Evolutionary conservation across 2,113 vertebrate species (phyloP).

Genomic region (Suricata suricatta): DNA sequence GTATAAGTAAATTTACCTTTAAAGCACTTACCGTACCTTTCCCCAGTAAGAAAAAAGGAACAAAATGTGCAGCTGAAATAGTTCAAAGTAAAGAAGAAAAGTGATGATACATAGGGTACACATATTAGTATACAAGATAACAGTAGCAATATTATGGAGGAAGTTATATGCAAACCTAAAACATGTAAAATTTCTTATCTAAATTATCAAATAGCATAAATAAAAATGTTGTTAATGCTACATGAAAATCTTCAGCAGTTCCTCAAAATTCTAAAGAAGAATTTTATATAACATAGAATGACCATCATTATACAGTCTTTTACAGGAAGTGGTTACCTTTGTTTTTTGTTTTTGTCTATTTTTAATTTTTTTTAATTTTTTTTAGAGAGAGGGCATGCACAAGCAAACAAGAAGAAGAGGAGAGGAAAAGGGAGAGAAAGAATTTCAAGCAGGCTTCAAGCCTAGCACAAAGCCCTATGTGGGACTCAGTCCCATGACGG

Average conservation of each 20-base stretch:
- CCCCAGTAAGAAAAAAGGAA: background rate
- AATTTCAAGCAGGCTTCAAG: too few species aligned
- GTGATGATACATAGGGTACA: background rate
- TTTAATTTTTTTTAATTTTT: too few species aligned
- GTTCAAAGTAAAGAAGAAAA: background rate
- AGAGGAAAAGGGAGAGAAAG: too few species aligned
- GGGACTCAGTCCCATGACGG: too few species aligned
- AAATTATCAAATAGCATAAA: background rate
- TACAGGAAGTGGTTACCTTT: background rate
- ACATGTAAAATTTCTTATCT: background rate
- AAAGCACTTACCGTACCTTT: background rate
- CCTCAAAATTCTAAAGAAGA: background rate
- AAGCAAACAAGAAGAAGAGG: too few species aligned
- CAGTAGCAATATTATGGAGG: background rate
- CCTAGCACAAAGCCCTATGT: too few species aligned
- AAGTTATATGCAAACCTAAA: background rate
- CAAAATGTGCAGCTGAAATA: background rate
- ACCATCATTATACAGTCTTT: too few species aligned
- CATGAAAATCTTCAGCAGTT: background rate
- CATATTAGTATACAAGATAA: background rate
- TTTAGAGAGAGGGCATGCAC: too few species aligned
- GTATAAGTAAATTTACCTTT: background rate
- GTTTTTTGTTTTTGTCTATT: background rate
- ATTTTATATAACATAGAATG: background rate
- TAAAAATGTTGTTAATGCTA: background rate